Base-by-base conservation (phyloP, 2,797 vertebrate species). In the Bradypus variegatus region DNA sequence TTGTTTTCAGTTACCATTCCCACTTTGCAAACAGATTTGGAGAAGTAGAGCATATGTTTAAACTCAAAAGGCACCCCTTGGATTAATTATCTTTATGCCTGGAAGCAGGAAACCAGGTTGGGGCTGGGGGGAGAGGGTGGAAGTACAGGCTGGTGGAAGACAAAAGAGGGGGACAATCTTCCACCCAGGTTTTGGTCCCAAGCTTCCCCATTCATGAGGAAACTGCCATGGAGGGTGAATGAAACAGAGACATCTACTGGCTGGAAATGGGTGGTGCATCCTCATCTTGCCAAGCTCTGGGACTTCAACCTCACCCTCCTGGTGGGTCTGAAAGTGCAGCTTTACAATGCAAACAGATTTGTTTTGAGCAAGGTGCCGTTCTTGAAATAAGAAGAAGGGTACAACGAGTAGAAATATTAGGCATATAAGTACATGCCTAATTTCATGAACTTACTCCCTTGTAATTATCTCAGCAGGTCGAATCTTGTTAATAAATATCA, bases 171-270 rank as follows among this genome's bases (percentile, higher is more conserved):
- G 64, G 50, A 53, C 58, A 19, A 14, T 25, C 72, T 92, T 72
- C 69, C 83, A 58, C 70, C 55, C 55, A 9, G 53, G 53, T 55
- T 55, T 82, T 72, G 69, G 60, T 94, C 77, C 69, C 9, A 65
- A 88, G 23, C 38, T 64, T 92, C 93, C 86, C 80, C 89, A 86
- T 94, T 92, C 88, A 86, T 76, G 23, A 93, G 53, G 75, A 93
- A 70, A 72, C 94, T 70, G 73, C 86, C 38, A 45, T 31, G 21
- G 88, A 91, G 95, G 93, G 94, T 95, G 95, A 96, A 80, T 95
- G 96, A 96, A 96, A 96, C 25, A 96, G 97, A 96, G 97, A 96
- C 97, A 96, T 95, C 97, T 97, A 88, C 97, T 96, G 96, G 97
- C 89, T 31, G 83, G 78, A 93, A 15, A 19, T 2, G 8, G 60